Evolutionary conservation across 2,888 invertebrate species (phyloP).

Genomic region (Drosophila prolongata): DNA sequence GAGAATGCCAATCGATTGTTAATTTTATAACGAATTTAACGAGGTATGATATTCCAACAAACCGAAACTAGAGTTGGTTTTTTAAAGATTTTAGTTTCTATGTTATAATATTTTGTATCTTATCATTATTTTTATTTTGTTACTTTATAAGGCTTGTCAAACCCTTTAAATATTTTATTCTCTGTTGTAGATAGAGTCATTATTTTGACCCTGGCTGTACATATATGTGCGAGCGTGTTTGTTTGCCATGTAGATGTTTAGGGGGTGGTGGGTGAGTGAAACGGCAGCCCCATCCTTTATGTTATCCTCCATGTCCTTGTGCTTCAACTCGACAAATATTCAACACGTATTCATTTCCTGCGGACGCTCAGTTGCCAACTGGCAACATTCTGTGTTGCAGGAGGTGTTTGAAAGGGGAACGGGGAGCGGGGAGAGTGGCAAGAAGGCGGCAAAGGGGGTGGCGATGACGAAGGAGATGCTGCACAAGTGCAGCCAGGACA

Average conservation of each 20-base stretch:
- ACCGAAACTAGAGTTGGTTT: no score
- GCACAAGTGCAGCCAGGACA: conserved; percentile 72
- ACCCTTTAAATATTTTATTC: not conserved
- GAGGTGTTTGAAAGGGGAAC: conserved; percentile 14
- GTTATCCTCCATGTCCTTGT: conserved; percentile 60
- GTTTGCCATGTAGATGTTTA: conserved; percentile 47
- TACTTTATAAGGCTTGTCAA: not conserved
- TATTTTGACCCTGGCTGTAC: not conserved
- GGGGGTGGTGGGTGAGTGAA: conserved; percentile 21
- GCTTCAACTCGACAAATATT: conserved; percentile 78
- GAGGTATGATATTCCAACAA: no score
- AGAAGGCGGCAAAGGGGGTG: conserved; percentile 1
- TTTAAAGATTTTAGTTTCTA: no score
- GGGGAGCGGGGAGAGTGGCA: not conserved
- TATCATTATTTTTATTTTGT: no score
- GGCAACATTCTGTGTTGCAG: conserved; percentile 66
- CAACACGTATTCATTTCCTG: conserved; percentile 81
- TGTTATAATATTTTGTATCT: no score
- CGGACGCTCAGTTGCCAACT: conserved; percentile 78
- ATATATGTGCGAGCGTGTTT: conserved; percentile 13
- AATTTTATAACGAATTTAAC: no score
- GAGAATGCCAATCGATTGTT: no score
- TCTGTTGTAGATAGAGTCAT: not conserved
- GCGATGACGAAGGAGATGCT: conserved; percentile 37
- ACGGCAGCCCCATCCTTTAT: conserved; percentile 31